Evolutionary conservation across 2,797 vertebrate genomes (phyloP), one percentile per base, ranked within the genome.

Genomic region (Sebastes oblongus): DNA sequence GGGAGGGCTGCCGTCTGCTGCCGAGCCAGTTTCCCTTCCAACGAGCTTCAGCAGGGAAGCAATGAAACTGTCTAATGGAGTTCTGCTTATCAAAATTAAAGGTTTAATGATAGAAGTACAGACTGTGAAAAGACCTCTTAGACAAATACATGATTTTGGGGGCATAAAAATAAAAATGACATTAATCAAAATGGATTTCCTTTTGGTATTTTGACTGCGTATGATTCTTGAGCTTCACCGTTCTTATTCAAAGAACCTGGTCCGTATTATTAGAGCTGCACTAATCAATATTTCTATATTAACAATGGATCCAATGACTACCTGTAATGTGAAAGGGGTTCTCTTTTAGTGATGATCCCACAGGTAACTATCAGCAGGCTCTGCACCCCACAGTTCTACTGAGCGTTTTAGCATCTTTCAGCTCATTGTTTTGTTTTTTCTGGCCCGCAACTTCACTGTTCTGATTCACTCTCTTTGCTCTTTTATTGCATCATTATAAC

Each of bases 1-100:
- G 65, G 84, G 80, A 74, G 54, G 30, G 16, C 72, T 88, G 22
- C 73, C 18, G 22, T 72, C 62, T 46, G 66, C 71, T 72, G 73
- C 66, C 75, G 29, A 78, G 58, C 9, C 36, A 39, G 8, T 62
- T 64, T 68, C 9, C 50, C 14, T 27, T 84, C 74, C 10, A 29
- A 61, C 22, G 20, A 66, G 82, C 67, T 86, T 81, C 67, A 72
- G 58, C 58, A 32, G 52, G 25, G 58, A 61, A 67, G n/a, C 60
- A 65, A 66, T 54, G 61, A 36, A 75, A 42, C 20, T 3, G 4
- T 36, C 34, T 56, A 1, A 1, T 61, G 34, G 36, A 58, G 25
- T 50, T 71, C 46, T 36, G 13, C 59, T 59, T 22, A 52, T 32
- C 7, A 55, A 27, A 50, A 42, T 4, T 20, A 2, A 62, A 3